Percentiles rank a stretch among this genome's conserved stretches.
These are phyloP conservation scores for Aselliscus stoliczkanus DNA, from an alignment of 2,797 vertebrate species.

Conservation along the genomic window DNA sequence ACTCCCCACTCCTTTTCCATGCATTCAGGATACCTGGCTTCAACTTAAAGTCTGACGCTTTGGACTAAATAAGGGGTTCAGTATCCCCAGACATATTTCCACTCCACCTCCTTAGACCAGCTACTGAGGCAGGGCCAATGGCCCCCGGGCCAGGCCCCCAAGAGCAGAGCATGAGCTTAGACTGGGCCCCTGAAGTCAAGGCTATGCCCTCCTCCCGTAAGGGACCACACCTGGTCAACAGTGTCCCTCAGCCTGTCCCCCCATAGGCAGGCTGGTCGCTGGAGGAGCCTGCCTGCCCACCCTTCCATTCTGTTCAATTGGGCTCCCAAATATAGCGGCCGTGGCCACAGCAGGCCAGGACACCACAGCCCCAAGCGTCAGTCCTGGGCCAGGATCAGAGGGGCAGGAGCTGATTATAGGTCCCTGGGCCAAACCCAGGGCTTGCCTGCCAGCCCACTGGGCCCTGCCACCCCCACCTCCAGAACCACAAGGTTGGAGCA, in stretches of 20 bases:
- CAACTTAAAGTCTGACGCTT: not conserved
- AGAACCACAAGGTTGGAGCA: slow-evolving; percentile 75
- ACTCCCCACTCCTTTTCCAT: not conserved
- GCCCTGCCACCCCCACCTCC: slow-evolving; percentile 58
- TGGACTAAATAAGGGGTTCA: not conserved
- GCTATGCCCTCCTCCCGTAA: not conserved
- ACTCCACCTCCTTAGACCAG: not conserved
- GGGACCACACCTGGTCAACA: not conserved
- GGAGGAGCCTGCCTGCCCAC: slow-evolving; percentile 14
- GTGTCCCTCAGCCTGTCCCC: slow-evolving; percentile 14
- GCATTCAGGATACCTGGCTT: not conserved
- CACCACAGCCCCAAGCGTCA: slow-evolving; percentile 74
- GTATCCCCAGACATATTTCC: not conserved
- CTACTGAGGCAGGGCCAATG: not conserved
- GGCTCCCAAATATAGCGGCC: slow-evolving; percentile 76
- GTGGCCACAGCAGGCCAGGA: slow-evolving; percentile 72
- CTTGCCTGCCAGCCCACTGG: slow-evolving; percentile 64
- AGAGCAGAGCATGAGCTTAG: not conserved
- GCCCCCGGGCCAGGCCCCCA: not conserved
- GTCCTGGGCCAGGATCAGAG: slow-evolving; percentile 67
- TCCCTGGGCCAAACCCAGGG: slow-evolving; percentile 69
- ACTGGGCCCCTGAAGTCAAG: not conserved
- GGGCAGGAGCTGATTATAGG: slow-evolving; percentile 76
- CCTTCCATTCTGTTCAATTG: slow-evolving; percentile 48
- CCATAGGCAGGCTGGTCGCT: not conserved